phyloP scores from a whole-genome alignment of 2,888 invertebrate species.

The Erpobdella octoculata region DNA sequence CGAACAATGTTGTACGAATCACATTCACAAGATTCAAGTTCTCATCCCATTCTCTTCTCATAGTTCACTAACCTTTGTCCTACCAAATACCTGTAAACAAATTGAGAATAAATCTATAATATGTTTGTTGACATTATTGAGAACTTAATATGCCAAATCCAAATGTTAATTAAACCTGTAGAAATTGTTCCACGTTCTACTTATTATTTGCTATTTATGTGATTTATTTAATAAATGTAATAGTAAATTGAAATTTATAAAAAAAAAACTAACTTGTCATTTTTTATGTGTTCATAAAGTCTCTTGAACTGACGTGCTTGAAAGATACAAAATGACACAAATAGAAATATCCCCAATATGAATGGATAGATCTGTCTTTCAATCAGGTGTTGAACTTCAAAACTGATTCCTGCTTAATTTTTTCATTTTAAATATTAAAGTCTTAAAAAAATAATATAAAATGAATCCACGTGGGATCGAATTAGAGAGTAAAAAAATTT shows the following conservation, averaged over 20 bases:
- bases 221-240: no score
- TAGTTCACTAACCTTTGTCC: constrained; percentile 94
- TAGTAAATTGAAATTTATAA: no score
- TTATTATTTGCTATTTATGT: no score
- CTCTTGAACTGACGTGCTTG: constrained; percentile 87
- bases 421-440: not conserved
- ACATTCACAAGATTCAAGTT: not conserved
- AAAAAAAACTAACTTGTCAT: constrained; percentile 71
- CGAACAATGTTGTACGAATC: not conserved
- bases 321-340: constrained; percentile 66
- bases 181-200: no score
- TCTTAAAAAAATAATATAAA: no score
- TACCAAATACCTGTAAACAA: constrained; percentile 65
- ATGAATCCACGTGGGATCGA: no score
- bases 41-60: constrained; percentile 55
- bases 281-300: constrained; percentile 93
- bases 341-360: constrained; percentile 65
- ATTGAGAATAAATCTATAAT: not conserved
- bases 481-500: no score
- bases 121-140: not conserved
- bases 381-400: constrained; percentile 63
- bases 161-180: no score
- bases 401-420: constrained; percentile 46
- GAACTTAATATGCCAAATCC: not conserved
- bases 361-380: constrained; percentile 82